Evolutionary conservation across 2,888 invertebrate genomes (phyloP).

Genomic region (Pteria penguin): DNA sequence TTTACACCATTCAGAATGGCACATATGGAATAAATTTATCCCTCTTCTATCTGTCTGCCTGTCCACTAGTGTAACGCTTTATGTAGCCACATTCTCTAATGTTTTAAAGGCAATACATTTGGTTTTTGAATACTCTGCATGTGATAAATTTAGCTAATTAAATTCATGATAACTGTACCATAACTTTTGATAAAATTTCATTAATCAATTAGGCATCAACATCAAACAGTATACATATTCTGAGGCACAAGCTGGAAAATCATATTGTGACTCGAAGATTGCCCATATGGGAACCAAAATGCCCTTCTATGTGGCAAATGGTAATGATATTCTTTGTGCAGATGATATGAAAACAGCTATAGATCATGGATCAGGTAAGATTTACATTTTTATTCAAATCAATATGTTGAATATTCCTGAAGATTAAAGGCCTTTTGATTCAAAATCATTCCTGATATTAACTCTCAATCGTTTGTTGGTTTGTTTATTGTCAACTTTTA

Average conservation of each 20-base stretch:
- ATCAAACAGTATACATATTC: constrained; percentile 6
- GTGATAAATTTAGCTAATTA: no score
- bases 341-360: constrained; percentile 14
- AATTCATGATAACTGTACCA: no score
- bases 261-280: constrained; percentile 26
- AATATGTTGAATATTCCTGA: neutral
- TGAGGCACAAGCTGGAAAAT: constrained; percentile 20
- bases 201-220: constrained; percentile 9
- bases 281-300: constrained; percentile 26
- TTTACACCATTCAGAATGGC: no score
- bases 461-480: no score
- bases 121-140: no score
- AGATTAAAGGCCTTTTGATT: neutral
- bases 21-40: no score
- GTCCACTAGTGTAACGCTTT: no score
- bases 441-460: neutral
- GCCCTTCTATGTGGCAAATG: constrained; percentile 10
- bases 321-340: constrained; percentile 11
- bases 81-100: no score
- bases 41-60: no score
- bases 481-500: no score
- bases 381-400: neutral
- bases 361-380: constrained; percentile 4
- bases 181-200: no score
- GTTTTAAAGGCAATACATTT: no score